Percentiles rank a stretch among this genome's conserved stretches.
Evolutionary conservation across 2,888 invertebrate species (phyloP).

Genomic region (Toxonevra muliebris): DNA sequence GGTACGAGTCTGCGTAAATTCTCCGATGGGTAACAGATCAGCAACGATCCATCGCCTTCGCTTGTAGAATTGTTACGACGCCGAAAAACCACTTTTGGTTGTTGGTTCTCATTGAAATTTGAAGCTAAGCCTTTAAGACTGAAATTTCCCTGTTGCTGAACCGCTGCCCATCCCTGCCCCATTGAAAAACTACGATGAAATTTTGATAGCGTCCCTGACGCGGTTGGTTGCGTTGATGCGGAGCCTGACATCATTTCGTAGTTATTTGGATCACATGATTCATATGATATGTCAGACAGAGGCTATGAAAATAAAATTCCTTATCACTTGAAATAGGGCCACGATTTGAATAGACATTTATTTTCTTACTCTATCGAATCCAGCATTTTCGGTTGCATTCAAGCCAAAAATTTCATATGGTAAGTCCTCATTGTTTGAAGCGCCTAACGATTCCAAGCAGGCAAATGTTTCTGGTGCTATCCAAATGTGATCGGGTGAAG

Average conservation of each 20-base stretch:
- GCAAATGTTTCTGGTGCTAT: conserved; percentile 63
- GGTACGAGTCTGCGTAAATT: conserved; percentile 84
- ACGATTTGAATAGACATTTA: not conserved
- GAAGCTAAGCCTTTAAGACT: conserved; percentile 31
- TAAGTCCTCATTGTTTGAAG: conserved; percentile 60
- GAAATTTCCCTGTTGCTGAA: conserved; percentile 49
- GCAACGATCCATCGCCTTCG: conserved; percentile 66
- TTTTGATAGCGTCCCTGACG: conserved; percentile 52
- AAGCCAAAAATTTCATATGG: conserved; percentile 65
- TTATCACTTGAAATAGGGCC: not conserved
- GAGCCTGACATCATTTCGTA: conserved; percentile 58
- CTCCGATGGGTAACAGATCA: conserved; percentile 89
- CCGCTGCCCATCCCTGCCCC: conserved; percentile 71
- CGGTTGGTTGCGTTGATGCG: conserved; percentile 43
- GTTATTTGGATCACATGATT: conserved; percentile 63
- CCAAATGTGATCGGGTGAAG: conserved; percentile 63
- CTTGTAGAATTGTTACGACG: conserved; percentile 77
- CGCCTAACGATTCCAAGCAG: conserved; percentile 62
- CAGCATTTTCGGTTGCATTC: conserved; percentile 55
- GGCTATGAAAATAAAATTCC: conserved; percentile 49
- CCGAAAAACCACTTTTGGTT: conserved; percentile 66
- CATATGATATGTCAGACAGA: conserved; percentile 64
- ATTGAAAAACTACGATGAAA: conserved; percentile 90
- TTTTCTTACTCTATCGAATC: conserved; percentile 60
- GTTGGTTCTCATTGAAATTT: conserved; percentile 45